Percentiles rank a stretch among this genome's conserved stretches.
phyloP scores from a whole-genome alignment of 2,113 vertebrate species.

The Myotis brandtii region DNA sequence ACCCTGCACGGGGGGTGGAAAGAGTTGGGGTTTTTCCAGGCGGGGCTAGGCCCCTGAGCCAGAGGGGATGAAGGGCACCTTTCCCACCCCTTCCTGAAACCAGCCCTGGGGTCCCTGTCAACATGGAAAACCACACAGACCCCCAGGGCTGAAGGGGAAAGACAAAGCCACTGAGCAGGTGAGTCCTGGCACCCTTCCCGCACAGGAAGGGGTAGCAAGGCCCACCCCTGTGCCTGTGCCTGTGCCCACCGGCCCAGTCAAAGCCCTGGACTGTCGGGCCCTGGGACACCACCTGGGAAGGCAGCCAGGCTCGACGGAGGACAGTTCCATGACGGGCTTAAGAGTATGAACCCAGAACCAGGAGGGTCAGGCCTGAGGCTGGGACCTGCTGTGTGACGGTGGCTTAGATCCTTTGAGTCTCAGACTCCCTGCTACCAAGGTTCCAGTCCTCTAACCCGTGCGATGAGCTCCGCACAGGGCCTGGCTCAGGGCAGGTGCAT shows the following conservation, averaged over 20 bases:
- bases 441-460: not conserved
- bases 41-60: not conserved
- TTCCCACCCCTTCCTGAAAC: constrained; percentile 47
- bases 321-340: not conserved
- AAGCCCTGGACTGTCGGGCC: not conserved
- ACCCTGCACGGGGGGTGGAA: not conserved
- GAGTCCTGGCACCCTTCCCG: not conserved
- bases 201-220: not conserved
- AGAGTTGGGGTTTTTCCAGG: constrained; percentile 63
- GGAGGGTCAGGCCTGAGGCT: accelerated
- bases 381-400: not conserved
- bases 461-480: not conserved
- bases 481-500: not conserved
- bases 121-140: constrained; percentile 3
- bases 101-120: not conserved
- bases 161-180: not conserved
- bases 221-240: not conserved
- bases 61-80: not conserved
- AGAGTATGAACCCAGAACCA: not conserved
- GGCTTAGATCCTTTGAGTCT: not conserved
- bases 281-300: not conserved
- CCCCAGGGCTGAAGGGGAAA: not conserved
- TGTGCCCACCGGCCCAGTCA: not conserved
- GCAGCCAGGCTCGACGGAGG: not conserved
- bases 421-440: not conserved